Evolutionary conservation across 1,140 invertebrate species (phyloP), one percentile per base, ranked within the genome.

Genomic region (Ganaspis sp.): DNA sequence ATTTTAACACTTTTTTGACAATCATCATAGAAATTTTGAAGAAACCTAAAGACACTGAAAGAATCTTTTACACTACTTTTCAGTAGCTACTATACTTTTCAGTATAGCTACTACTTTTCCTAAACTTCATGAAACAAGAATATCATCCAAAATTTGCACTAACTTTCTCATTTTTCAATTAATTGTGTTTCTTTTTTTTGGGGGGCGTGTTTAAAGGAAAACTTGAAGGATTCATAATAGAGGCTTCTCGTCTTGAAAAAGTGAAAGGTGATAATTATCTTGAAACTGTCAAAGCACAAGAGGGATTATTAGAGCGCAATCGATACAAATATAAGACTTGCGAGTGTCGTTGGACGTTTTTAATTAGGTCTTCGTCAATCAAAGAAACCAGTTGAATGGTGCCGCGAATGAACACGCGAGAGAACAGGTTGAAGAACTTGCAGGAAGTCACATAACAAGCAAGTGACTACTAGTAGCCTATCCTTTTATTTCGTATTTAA

Each of bases 401-500:
- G 26, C 58, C 58, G 58, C 58, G 58, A 64, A 29, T 64, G 15
- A 64, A 64, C 58, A 64, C 58, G 58, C 58, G 58, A 64, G 12
- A 64, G 58, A 64, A 49, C 58, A 64, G 58, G 58, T 64, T 64
- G 58, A 29, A 64, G 58, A 64, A 64, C 58, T 64, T n/a, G 75
- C 81, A 83, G 81, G 81, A 83, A 83, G 76, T 80, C 81, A 78
- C 78, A 76, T 82, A 82, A 82, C 75, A 80, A 73, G 74, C 81
- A 78, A 81, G 77, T 78, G 77, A 83, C 81, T 78, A 77, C 76
- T 77, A 83, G 69, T 74, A 75, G 81, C 74, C 76, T 80, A 80
- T 81, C 80, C 81, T 79, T 86, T 84, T 84, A 84, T 86, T 86
- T 84, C 81, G 82, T 81, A 85, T 86, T 86, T 86, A 86, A 86